phyloP scores from a whole-genome alignment of 2,113 vertebrate genomes.

The Pseudois nayaur region DNA sequence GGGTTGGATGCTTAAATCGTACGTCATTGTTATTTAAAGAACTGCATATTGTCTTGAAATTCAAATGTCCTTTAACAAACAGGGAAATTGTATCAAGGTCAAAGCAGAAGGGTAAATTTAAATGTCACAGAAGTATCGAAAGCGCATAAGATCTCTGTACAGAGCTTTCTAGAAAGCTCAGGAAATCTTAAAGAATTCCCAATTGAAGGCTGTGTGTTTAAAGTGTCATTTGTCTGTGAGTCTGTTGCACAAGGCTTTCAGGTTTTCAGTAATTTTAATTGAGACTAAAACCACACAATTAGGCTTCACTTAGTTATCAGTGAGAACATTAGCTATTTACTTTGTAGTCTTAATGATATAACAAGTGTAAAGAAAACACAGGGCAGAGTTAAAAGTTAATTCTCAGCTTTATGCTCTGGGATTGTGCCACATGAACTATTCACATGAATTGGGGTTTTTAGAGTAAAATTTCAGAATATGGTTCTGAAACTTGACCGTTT shows the following conservation, averaged over 20 bases:
- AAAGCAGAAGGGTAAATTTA: conserved; percentile 39
- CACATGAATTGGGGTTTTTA: conserved; percentile 59
- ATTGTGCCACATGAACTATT: conserved; percentile 49
- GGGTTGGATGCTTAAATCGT: background rate
- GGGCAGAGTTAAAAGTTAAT: conserved; percentile 54
- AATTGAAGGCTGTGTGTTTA: conserved; percentile 10
- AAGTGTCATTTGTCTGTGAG: conserved; percentile 65
- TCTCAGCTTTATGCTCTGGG: conserved; percentile 56
- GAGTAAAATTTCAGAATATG: conserved; percentile 46
- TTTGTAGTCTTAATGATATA: conserved; percentile 69
- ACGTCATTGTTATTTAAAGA: conserved; percentile 1
- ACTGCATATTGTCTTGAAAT: conserved; percentile 38
- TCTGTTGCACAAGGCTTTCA: conserved; percentile 46
- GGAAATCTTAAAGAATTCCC: conserved; percentile 58
- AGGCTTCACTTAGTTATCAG: conserved; percentile 65
- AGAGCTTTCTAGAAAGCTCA: conserved; percentile 29
- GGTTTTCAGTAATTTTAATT: conserved; percentile 71
- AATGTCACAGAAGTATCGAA: conserved; percentile 36
- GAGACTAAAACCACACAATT: conserved; percentile 59
- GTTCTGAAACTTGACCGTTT: conserved; percentile 5
- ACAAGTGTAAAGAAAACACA: conserved; percentile 52
- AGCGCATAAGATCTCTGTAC: conserved; percentile 50
- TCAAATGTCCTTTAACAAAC: conserved; percentile 38
- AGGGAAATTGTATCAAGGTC: conserved; percentile 29
- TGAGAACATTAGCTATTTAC: conserved; percentile 63